Conservation (phyloP, 2,888 invertebrate genomes). For the Himalopsyche anomala region DNA sequence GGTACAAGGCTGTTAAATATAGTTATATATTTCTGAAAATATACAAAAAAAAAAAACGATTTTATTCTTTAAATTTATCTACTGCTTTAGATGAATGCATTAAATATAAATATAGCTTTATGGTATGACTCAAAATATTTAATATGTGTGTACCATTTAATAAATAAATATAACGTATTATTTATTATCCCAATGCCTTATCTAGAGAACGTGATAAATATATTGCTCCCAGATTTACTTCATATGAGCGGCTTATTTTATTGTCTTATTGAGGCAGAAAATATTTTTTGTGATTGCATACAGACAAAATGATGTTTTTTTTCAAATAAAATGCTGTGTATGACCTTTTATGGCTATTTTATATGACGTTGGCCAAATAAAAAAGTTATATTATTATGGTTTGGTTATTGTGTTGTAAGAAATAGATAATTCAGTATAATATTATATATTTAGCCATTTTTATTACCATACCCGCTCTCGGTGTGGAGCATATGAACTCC, state of each 20-base stretch:
- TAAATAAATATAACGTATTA: not conserved
- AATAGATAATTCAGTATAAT: too few relatives aligned
- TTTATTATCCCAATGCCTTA: not conserved
- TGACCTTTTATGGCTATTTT: conserved; percentile 29
- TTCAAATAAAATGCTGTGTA: not conserved
- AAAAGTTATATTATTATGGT: not conserved
- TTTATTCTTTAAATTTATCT: too few relatives aligned
- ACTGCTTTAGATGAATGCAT: too few relatives aligned
- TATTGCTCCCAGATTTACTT: conserved; percentile 7
- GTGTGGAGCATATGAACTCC: too few relatives aligned
- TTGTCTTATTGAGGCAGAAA: not conserved
- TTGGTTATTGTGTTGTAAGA: not conserved
- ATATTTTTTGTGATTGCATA: conserved; percentile 29
- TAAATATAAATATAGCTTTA: too few relatives aligned
- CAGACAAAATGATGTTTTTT: conserved; percentile 19
- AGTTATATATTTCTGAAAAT: too few relatives aligned
- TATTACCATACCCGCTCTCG: too few relatives aligned
- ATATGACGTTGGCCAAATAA: not conserved
- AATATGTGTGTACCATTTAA: not conserved
- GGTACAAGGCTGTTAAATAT: too few relatives aligned
- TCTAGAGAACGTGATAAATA: not conserved
- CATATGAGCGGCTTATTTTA: conserved; percentile 16
- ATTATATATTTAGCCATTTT: too few relatives aligned
- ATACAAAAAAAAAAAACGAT: too few relatives aligned
- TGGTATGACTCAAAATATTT: too few relatives aligned